Evolutionary conservation across 2,797 vertebrate species (phyloP), one percentile per base, ranked within the genome.

Genomic region (Odontamblyopus lacepedii): DNA sequence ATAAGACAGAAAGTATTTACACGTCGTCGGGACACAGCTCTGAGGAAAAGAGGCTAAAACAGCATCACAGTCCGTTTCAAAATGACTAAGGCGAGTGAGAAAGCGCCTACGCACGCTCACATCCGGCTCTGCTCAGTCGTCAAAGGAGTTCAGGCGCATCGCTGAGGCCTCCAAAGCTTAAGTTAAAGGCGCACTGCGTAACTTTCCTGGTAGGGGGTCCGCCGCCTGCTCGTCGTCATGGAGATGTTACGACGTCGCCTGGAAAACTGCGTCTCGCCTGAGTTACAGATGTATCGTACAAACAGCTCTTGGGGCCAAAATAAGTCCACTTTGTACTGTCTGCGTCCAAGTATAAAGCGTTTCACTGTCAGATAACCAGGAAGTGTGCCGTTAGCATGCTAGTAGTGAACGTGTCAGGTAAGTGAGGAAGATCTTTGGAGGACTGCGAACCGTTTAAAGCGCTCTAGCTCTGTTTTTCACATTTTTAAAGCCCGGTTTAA

Each of bases 111-210:
- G 5, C 55, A 9, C 50, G 57, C 23, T n/a, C 7, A 30, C 12
- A 48, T 48, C 44, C 13, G 44, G 67, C 78, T 76, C 78, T 85
- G 77, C 83, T 91, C 83, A 88, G 87, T 89, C 90, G 85, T 90
- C 74, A 83, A 67, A 77, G 71, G 44, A 48, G 78, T 79, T 83
- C 60, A 80, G 53, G 11, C n/a, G n/a, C n/a, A 83, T 81, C 8
- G 80, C 76, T 26, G 69, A 73, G 67, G n/a, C 72, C 69, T 74
- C 63, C 44, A 16, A 26, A 57, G 11, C 55, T 12, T 1, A 53
- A 53, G 3, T 53, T 18, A 19, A 26, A 57, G 55, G 2, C 5
- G 55, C 23, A 5, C 53, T 9, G 7, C 6, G 7, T 2, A 23
- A 55, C 53, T 9, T 55, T 55, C 11, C 53, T 55, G 53, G 2